Evolutionary conservation across 2,113 vertebrate species (phyloP), one percentile per base, ranked within the genome.

Genomic region (Otolemur garnettii): DNA sequence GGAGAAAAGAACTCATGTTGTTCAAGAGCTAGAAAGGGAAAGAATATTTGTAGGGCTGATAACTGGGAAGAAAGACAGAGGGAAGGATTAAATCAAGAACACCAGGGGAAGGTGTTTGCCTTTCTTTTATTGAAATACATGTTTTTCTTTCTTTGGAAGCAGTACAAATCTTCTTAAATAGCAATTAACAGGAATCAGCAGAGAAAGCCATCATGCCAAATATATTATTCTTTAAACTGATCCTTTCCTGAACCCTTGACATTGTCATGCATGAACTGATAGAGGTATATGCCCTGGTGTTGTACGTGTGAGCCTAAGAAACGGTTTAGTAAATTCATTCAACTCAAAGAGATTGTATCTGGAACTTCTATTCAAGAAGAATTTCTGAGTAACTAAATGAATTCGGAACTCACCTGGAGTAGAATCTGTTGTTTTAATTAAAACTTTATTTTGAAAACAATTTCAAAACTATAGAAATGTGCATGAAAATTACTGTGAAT

Each of bases 121-220:
- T 94, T 92, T 82, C 57, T 92, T 87, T 80, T n/a, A 68, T 87
- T 87, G 78, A 95, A 72, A 81, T 87, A 77, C 5, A 62, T 33
- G 35, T 83, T 59, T 71, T 50, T 81, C 77, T 74, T 80, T 94
- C 59, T 93, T 95, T 97, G 64, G 50, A 93, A 92, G 79, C 30
- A 90, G 53, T 71, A 82, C 64, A 86, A 42, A 92, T 66, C 21
- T 24, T 75, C 72, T 79, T 96, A 95, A 78, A 72, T 35, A 92
- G 55, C 62, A 89, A 82, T 86, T 92, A 95, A 66, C 0, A 50
- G n/a, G 85, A 75, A 92, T 95, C 89, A 95, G 30, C 35, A 77
- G 78, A 89, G 88, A 92, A 95, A 90, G 50, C 22, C 38, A 57
- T 84, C 59, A 77, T 64, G 60, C n/a, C 87, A 88, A 91, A 92